These are phyloP conservation scores for Agrotis puta DNA, from an alignment of 2,888 invertebrate genomes.

Conservation along the genomic window DNA sequence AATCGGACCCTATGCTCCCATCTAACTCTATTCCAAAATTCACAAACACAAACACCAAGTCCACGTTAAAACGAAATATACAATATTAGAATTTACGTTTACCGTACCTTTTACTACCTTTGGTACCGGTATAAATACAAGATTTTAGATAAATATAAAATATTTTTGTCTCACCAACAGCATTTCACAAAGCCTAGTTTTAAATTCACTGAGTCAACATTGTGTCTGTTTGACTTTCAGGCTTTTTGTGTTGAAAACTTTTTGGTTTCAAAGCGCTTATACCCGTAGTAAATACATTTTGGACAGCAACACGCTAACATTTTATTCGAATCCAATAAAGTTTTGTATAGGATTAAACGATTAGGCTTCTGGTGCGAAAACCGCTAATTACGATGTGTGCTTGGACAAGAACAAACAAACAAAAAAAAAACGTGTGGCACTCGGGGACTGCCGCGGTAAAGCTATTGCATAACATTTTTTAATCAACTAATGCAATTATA, in stretches of 20 bases:
- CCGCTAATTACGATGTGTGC: not conserved
- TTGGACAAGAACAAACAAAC: not conserved
- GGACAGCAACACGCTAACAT: conserved; percentile 24
- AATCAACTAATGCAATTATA: too few species aligned
- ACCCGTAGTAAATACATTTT: conserved; percentile 18
- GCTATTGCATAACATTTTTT: too few species aligned
- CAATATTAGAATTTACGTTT: too few species aligned
- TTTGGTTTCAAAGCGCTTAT: conserved; percentile 33
- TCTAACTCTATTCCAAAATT: too few species aligned
- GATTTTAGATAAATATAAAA: conserved; percentile 5
- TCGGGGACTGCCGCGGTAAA: too few species aligned
- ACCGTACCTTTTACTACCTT: too few species aligned
- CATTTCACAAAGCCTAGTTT: conserved; percentile 37
- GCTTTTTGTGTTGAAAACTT: conserved; percentile 41
- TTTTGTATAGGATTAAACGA: conserved; percentile 31
- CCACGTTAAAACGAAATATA: too few species aligned
- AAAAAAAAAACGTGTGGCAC: too few species aligned
- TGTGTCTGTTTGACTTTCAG: conserved; percentile 38
- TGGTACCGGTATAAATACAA: too few species aligned
- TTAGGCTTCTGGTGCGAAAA: conserved; percentile 1
- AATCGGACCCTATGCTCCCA: too few species aligned
- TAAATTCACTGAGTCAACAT: conserved; percentile 38
- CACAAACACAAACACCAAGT: too few species aligned
- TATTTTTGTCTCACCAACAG: conserved; percentile 5
- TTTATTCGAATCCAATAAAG: conserved; percentile 33